These are phyloP conservation scores for Zaprionus ornatus DNA, from an alignment of 1,140 invertebrate species.

Conservation along the genomic window DNA sequence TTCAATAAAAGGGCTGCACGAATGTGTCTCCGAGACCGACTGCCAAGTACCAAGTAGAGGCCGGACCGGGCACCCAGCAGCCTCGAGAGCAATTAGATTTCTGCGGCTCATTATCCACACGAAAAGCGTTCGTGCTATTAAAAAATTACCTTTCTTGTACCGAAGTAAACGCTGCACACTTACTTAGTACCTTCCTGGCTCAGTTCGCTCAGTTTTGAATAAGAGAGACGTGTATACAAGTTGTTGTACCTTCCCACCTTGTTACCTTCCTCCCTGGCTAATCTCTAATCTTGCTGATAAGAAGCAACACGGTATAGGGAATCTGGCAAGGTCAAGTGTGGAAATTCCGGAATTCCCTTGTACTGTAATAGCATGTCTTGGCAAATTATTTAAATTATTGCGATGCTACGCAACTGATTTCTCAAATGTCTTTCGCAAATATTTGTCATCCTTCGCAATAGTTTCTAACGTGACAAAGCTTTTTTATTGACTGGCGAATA, in stretches of 20 bases:
- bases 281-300: not conserved
- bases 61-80: not conserved
- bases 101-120: constrained; percentile 47
- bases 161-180: constrained; percentile 26
- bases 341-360: constrained; percentile 6
- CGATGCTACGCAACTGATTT: constrained; percentile 3
- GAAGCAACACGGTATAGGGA: not conserved
- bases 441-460: constrained; percentile 4
- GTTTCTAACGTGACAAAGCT: constrained; percentile 6
- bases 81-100: constrained; percentile 39
- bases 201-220: constrained; percentile 11
- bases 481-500: constrained; percentile 1
- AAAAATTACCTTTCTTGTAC: constrained; percentile 34
- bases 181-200: constrained; percentile 7
- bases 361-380: not conserved
- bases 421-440: not conserved
- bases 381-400: constrained; percentile 8
- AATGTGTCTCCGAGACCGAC: constrained; percentile 29
- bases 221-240: not conserved
- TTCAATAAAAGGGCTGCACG: constrained; percentile 46
- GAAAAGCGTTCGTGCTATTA: constrained; percentile 41
- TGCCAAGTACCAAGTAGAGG: not conserved
- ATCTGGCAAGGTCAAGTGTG: constrained; percentile 2
- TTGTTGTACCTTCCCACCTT: not conserved
- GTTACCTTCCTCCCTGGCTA: not conserved